Conservation (phyloP, 2,113 vertebrate genomes). For the Tautogolabrus adspersus region DNA sequence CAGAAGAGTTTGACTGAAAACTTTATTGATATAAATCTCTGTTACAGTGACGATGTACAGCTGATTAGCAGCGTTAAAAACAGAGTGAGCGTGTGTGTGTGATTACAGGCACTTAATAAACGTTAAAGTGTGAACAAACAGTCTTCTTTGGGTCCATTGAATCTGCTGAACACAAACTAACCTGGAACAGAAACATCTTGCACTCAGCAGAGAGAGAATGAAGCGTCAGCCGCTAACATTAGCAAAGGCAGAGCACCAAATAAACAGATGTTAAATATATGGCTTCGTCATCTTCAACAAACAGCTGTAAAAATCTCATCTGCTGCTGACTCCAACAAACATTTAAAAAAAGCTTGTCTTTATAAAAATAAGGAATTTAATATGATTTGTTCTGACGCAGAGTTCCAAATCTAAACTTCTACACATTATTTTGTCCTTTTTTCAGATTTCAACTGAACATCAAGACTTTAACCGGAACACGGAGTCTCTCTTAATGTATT, state of each 20-base stretch:
- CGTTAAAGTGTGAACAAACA: no score
- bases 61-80: not conserved
- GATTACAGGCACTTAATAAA: constrained; percentile 29
- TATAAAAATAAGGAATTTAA: constrained; percentile 73
- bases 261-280: constrained; percentile 76
- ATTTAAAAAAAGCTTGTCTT: constrained; percentile 52
- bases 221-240: not conserved
- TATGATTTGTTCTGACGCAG: constrained; percentile 73
- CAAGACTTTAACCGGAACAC: constrained; percentile 5
- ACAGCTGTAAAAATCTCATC: constrained; percentile 48
- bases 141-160: not conserved
- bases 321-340: constrained; percentile 42
- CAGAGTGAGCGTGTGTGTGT: not conserved
- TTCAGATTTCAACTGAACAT: constrained; percentile 34
- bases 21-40: constrained; percentile 76
- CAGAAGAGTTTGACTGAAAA: constrained; percentile 43
- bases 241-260: constrained; percentile 45
- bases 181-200: constrained; percentile 3
- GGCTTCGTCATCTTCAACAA: constrained; percentile 74
- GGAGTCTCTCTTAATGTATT: not conserved
- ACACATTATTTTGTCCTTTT: constrained; percentile 8
- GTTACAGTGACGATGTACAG: constrained; percentile 49
- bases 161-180: not conserved
- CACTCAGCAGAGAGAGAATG: not conserved
- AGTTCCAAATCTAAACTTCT: constrained; percentile 38